Evolutionary conservation across 2,113 vertebrate genomes (phyloP).

Genomic region (Toxotes chatareus): DNA sequence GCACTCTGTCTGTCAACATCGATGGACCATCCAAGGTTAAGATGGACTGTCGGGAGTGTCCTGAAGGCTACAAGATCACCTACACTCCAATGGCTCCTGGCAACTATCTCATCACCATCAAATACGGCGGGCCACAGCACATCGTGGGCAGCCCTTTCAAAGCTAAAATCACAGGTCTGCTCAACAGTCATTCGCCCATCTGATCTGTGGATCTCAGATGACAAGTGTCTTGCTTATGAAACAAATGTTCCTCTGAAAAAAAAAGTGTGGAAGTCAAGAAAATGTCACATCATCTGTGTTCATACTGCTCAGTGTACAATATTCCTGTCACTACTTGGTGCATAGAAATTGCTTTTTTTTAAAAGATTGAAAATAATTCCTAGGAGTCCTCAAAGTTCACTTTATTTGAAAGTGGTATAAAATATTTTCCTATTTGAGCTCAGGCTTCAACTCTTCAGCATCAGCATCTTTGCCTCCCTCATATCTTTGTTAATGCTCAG

Average conservation of each 20-base stretch:
- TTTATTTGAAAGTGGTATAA: slow-evolving; percentile 32
- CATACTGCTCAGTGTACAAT: slow-evolving; percentile 24
- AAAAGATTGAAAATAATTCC: slow-evolving; percentile 29
- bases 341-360: background rate
- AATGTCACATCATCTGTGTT: slow-evolving; percentile 52
- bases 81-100: slow-evolving; percentile 98
- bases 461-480: slow-evolving; percentile 29
- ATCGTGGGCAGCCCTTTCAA: slow-evolving; percentile 98
- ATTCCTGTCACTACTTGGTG: background rate
- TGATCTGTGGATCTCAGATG: slow-evolving; percentile 60
- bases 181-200: slow-evolving; percentile 56
- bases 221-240: slow-evolving; percentile 60
- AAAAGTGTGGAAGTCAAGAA: slow-evolving; percentile 39
- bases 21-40: slow-evolving; percentile 97
- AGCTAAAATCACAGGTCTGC: slow-evolving; percentile 94
- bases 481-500: slow-evolving; percentile 32
- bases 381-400: slow-evolving; percentile 16
- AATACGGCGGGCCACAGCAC: slow-evolving; percentile 96
- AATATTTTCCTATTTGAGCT: slow-evolving; percentile 36
- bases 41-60: slow-evolving; percentile 94
- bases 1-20: slow-evolving; percentile 92
- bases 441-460: slow-evolving; percentile 10
- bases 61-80: slow-evolving; percentile 93
- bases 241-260: slow-evolving; percentile 55
- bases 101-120: slow-evolving; percentile 97